phyloP scores from a whole-genome alignment of 2,888 invertebrate species.

The Ischnura elegans region DNA sequence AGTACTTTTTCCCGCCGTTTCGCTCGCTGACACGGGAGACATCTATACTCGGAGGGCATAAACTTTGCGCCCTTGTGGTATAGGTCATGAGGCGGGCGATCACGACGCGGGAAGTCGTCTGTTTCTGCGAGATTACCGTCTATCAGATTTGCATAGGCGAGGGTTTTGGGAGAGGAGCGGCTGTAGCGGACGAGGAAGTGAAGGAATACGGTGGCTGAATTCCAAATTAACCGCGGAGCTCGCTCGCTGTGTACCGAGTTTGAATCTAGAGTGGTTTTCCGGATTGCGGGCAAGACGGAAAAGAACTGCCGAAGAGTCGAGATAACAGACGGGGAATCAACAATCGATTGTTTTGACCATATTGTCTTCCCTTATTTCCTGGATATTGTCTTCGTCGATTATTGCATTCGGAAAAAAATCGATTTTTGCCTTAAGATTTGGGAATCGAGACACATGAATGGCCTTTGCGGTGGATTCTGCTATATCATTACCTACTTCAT shows the following conservation, averaged over 20 bases:
- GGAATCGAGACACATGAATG: background rate
- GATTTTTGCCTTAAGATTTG: background rate
- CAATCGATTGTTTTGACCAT: background rate
- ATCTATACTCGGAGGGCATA: slow-evolving; percentile 29
- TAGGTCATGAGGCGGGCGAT: background rate
- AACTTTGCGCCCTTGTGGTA: background rate
- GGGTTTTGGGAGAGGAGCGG: background rate
- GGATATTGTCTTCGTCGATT: background rate
- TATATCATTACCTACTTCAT: too few relatives aligned
- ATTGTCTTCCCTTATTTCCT: too few relatives aligned
- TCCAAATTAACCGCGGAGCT: slow-evolving; percentile 23
- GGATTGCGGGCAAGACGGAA: background rate
- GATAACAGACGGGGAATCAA: background rate
- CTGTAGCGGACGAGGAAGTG: background rate
- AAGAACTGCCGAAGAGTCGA: background rate
- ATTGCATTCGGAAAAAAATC: background rate
- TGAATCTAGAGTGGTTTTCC: background rate
- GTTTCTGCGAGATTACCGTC: slow-evolving; percentile 37
- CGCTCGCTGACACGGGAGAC: slow-evolving; percentile 9
- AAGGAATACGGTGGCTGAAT: slow-evolving; percentile 42
- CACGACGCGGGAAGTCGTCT: slow-evolving; percentile 30
- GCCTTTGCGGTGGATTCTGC: background rate
- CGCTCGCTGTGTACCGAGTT: background rate
- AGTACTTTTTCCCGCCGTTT: background rate
- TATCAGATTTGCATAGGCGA: slow-evolving; percentile 21